Percentiles rank a stretch among this genome's conserved stretches.
These are phyloP conservation scores for Sminthurinus signatus DNA, from an alignment of 1,140 invertebrate species.

Conservation along the genomic window DNA sequence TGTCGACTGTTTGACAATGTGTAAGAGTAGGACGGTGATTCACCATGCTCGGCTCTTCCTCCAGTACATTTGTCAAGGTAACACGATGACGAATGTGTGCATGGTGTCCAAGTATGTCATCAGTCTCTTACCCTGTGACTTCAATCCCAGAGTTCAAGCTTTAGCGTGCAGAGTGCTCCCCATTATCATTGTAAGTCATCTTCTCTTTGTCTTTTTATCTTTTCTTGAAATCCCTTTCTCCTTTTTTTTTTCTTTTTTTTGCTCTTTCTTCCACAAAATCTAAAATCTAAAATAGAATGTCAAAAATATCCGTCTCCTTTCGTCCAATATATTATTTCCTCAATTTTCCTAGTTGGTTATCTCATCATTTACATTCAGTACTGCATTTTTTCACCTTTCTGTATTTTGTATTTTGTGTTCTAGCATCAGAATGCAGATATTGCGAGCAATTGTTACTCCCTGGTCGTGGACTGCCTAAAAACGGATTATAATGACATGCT, in stretches of 20 bases:
- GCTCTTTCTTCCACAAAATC: too few relatives aligned
- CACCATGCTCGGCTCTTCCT: slow-evolving; percentile 14
- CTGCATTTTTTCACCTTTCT: too few relatives aligned
- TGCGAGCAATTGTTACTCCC: slow-evolving; percentile 11
- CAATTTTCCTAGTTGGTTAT: too few relatives aligned
- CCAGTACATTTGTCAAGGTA: slow-evolving; percentile 21
- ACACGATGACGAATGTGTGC: slow-evolving; percentile 12
- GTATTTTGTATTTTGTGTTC: neutral
- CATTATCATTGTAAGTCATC: slow-evolving; percentile 16
- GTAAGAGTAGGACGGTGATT: slow-evolving; percentile 22
- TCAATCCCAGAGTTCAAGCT: slow-evolving; percentile 29
- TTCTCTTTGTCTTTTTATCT: too few relatives aligned
- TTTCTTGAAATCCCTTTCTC: neutral
- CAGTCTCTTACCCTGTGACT: slow-evolving; percentile 32
- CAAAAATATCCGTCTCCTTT: neutral
- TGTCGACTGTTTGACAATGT: slow-evolving; percentile 33
- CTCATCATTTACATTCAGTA: too few relatives aligned
- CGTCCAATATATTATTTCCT: neutral
- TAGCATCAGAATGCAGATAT: slow-evolving; percentile 18
- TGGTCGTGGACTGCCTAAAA: slow-evolving; percentile 16
- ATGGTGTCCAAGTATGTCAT: slow-evolving; percentile 30
- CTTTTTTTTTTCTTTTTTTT: neutral
- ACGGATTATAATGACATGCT: slow-evolving; percentile 19
- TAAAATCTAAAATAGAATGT: neutral
- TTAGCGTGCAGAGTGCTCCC: slow-evolving; percentile 25